Evolutionary conservation across 2,797 vertebrate genomes (phyloP), one percentile per base, ranked within the genome.

Genomic region (Hippocampus kuda): DNA sequence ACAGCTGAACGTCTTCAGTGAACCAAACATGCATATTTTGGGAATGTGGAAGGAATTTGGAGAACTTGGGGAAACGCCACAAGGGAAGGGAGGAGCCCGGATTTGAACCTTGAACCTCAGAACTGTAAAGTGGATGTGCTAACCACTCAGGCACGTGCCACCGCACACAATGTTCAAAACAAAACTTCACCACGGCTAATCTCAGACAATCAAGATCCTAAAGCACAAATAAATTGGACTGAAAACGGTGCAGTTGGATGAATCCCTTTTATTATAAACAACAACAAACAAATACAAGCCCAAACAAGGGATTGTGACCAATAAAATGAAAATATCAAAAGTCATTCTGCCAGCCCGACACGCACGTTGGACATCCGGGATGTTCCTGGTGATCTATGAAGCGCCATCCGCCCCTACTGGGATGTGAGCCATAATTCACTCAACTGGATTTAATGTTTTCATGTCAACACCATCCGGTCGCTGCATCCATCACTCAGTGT

Each of bases 391-490:
- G 59, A 61, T 34, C 59, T 61, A 60, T 34, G 30, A 60, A 60
- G 30, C 59, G 8, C 27, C 59, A 22, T 18, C 24, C 63, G 3
- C 16, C 63, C 44, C 44, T 27, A 15, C 63, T 49, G 63, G 77
- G 72, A 80, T 48, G 12, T 2, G 16, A 24, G 44, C 63, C 13
- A 44, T 65, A 48, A 65, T 48, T 65, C 63, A 26, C 63, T 65
- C 63, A 18, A 48, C 63, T 18, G 44, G 42, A 65, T 48, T 65
- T 27, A 16, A 65, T 30, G 63, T 65, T 48, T 65, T 65, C 24
- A 65, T 65, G 63, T 65, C 63, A 18, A 26, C 44, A 27, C n/a
- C 62, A 34, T 64, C 62, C 41, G 41, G 62, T 8, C 41, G 62
- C 41, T 6, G 42, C 44, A 65, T 65, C 63, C 63, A 65, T 65